phyloP scores from a whole-genome alignment of 1,140 invertebrate genomes.

The Coenobita brevimanus region DNA sequence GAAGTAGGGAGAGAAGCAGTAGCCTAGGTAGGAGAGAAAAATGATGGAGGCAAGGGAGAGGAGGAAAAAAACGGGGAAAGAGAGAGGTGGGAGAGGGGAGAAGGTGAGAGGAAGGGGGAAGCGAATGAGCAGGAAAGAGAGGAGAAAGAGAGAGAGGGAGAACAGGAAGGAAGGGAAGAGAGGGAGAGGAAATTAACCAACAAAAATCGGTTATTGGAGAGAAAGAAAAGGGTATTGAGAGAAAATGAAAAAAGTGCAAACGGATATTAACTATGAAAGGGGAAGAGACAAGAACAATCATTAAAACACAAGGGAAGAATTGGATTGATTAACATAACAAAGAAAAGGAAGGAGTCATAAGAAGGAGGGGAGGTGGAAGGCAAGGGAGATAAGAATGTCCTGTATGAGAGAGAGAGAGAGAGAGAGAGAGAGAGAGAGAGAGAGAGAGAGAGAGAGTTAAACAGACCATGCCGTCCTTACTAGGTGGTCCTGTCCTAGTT shows the following conservation, averaged over 20 bases:
- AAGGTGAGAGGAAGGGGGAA: background rate
- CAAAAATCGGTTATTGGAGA: too few species aligned
- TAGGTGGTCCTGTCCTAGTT: too few species aligned
- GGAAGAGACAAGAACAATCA: background rate
- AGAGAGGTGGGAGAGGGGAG: background rate
- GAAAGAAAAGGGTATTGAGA: too few species aligned
- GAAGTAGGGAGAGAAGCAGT: background rate
- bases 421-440: background rate
- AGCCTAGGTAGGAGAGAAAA: background rate
- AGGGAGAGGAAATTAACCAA: constrained; percentile 36
- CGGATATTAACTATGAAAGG: too few species aligned
- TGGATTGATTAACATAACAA: too few species aligned
- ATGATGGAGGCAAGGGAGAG: background rate
- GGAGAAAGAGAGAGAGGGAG: constrained; percentile 21
- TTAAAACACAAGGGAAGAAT: too few species aligned
- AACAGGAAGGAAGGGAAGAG: constrained; percentile 15
- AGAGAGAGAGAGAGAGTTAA: too few species aligned
- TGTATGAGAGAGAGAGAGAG: background rate
- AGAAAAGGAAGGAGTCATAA: too few species aligned
- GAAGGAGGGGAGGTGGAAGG: too few species aligned
- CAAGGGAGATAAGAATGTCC: background rate
- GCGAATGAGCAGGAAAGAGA: background rate
- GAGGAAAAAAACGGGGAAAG: background rate
- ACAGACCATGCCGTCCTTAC: too few species aligned
- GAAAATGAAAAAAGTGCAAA: too few species aligned